These are phyloP conservation scores for Atherinosoma microstoma DNA, from an alignment of 2,797 vertebrate genomes.

Conservation along the genomic window DNA sequence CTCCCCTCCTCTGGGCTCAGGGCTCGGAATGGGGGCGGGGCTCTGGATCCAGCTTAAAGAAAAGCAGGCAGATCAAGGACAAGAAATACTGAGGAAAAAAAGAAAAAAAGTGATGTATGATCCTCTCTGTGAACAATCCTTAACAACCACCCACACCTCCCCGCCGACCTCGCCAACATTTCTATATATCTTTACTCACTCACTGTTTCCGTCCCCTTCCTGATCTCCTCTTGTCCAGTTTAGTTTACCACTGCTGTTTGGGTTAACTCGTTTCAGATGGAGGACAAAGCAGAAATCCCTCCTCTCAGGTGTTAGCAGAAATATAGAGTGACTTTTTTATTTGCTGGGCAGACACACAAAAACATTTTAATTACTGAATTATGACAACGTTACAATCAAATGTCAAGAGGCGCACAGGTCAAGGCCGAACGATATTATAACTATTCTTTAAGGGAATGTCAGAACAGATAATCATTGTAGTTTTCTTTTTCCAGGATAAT, in stretches of 20 bases:
- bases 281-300: conserved; percentile 24
- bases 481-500: not conserved
- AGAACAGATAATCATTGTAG: not conserved
- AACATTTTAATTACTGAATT: not conserved
- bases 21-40: conserved; percentile 73
- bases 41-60: conserved; percentile 81
- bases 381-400: conserved; percentile 1
- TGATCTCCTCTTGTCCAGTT: conserved; percentile 22
- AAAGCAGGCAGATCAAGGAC: conserved; percentile 81
- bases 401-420: not conserved
- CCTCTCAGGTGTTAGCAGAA: conserved; percentile 17
- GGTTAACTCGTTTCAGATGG: conserved; percentile 70
- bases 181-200: conserved; percentile 40
- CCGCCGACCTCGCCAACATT: conserved; percentile 44
- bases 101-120: conserved; percentile 72
- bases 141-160: conserved; percentile 52
- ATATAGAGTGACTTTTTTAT: conserved; percentile 46
- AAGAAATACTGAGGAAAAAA: conserved; percentile 72
- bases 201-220: not conserved
- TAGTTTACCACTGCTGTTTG: conserved; percentile 49
- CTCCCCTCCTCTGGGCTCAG: conserved; percentile 74
- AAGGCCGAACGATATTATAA: not conserved
- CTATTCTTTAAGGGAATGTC: not conserved
- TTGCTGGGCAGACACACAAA: conserved; percentile 16
- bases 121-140: conserved; percentile 68